Conservation (phyloP, 2,797 vertebrate genomes). For the Crypturellus tataupa region DNA sequence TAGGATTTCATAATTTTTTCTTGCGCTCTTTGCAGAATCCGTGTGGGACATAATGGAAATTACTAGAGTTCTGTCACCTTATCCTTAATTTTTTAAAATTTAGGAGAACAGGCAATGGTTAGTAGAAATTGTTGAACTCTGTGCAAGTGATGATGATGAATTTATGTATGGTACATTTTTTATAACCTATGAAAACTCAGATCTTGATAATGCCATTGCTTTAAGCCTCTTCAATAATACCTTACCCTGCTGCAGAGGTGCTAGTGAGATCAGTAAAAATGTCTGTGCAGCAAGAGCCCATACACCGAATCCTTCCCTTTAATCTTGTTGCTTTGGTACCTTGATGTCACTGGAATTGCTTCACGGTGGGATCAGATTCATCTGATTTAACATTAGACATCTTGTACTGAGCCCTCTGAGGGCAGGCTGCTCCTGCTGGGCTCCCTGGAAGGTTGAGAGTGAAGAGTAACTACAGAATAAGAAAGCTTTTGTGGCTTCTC, state of each 20-base stretch:
- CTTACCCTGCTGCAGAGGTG: not conserved
- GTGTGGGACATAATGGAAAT: not conserved
- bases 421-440: not conserved
- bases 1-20: not conserved
- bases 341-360: not conserved
- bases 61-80: not conserved
- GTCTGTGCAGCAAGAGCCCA: not conserved
- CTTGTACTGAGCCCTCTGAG: not conserved
- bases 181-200: not conserved
- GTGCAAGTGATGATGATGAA: not conserved
- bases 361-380: not conserved
- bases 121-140: not conserved
- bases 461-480: not conserved
- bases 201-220: not conserved
- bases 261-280: not conserved
- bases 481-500: not conserved
- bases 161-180: not conserved
- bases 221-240: not conserved
- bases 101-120: not conserved
- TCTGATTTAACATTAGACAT: not conserved
- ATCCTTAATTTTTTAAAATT: not conserved
- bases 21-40: not conserved
- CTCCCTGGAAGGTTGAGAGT: rapidly evolving
- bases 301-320: not conserved
- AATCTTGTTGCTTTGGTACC: not conserved